Evolutionary conservation across 2,113 vertebrate species (phyloP).

Genomic region (Scortum barcoo): DNA sequence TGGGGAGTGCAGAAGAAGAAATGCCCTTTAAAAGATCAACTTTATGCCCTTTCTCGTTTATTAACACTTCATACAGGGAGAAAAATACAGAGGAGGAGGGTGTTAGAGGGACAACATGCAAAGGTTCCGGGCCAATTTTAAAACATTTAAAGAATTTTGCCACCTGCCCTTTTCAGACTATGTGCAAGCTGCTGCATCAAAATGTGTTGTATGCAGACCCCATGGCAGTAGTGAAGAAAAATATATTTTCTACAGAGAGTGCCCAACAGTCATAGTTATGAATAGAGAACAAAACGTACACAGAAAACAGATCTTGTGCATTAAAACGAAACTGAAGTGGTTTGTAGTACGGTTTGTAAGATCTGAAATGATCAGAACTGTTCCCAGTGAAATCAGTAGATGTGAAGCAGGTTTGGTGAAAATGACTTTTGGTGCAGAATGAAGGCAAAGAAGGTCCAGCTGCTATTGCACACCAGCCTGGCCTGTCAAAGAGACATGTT

Average conservation of each 20-base stretch:
- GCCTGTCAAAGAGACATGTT: neutral
- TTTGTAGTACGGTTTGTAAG: neutral
- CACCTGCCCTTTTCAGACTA: neutral
- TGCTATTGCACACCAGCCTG: neutral
- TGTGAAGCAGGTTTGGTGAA: neutral
- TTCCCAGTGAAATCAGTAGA: neutral
- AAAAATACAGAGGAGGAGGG: neutral
- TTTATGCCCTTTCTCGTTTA: neutral
- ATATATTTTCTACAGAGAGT: neutral
- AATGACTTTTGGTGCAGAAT: neutral
- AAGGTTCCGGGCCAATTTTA: neutral
- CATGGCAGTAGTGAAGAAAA: neutral
- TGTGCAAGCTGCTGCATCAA: neutral
- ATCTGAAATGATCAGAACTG: conserved; percentile 12
- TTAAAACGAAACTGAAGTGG: neutral
- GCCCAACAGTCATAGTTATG: neutral
- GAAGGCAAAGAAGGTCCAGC: neutral
- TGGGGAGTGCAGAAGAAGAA: neutral
- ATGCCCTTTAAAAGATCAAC: conserved; percentile 17
- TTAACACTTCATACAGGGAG: neutral
- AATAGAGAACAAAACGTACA: neutral
- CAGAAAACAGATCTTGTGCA: neutral
- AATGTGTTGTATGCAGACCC: neutral
- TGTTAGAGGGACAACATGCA: neutral
- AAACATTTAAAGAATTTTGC: neutral